phyloP scores from a whole-genome alignment of 2,888 invertebrate species.

The Malachius bipustulatus region DNA sequence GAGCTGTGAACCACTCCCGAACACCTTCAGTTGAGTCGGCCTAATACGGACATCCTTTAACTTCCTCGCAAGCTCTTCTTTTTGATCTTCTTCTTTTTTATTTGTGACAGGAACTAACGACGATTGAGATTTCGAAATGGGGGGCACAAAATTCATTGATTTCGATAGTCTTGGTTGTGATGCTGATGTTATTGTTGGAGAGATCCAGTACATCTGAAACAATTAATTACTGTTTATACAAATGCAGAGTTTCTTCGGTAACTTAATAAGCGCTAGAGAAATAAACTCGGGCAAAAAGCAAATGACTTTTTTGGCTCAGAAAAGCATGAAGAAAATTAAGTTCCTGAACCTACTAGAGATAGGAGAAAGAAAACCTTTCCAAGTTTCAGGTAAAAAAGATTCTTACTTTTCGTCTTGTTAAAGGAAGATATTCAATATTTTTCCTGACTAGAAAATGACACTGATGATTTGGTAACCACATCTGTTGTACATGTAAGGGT shows the following conservation, averaged over 20 bases:
- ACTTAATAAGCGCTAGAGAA: no score
- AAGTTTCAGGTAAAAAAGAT: slow-evolving; percentile 2
- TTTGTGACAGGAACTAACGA: slow-evolving; percentile 29
- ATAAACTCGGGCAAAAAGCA: no score
- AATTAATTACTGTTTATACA: slow-evolving; percentile 43
- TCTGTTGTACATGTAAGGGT: slow-evolving; percentile 68
- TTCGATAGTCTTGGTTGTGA: slow-evolving; percentile 29
- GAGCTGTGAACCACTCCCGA: slow-evolving; percentile 24
- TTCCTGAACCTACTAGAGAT: no score
- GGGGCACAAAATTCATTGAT: background rate
- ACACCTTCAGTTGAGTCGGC: slow-evolving; percentile 28
- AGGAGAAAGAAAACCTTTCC: background rate
- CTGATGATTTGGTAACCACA: slow-evolving; percentile 51
- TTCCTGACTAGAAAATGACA: slow-evolving; percentile 75
- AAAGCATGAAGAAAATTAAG: no score
- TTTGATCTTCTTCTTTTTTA: slow-evolving; percentile 22
- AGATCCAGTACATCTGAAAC: slow-evolving; percentile 34
- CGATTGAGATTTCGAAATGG: slow-evolving; percentile 33
- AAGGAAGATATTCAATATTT: slow-evolving; percentile 64
- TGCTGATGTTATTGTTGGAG: slow-evolving; percentile 4
- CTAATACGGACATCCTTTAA: slow-evolving; percentile 19
- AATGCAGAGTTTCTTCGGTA: background rate
- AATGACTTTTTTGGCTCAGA: no score
- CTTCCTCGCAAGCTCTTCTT: slow-evolving; percentile 13
- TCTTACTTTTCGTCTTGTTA: slow-evolving; percentile 39